Percentiles rank a stretch among this genome's conserved stretches.
phyloP scores from a whole-genome alignment of 2,888 invertebrate species.

The Limnephilus auricula region DNA sequence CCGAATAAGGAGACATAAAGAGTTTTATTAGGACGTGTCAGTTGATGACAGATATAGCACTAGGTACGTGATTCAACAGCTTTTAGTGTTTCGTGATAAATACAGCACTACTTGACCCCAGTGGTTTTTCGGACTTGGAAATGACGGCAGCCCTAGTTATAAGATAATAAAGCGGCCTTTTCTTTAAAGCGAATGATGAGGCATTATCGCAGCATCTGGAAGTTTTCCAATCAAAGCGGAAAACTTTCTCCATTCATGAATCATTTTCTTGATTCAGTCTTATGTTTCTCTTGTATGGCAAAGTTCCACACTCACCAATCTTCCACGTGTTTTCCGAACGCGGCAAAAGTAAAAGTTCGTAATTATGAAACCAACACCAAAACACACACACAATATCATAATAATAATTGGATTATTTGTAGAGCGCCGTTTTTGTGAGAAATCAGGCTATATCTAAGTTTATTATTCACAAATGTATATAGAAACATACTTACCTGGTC shows the following conservation, averaged over 20 bases:
- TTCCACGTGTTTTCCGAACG: neutral
- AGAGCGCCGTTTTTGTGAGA: too few species aligned
- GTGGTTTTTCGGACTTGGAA: neutral
- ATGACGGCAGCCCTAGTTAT: neutral
- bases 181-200: conserved; percentile 27
- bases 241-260: conserved; percentile 14
- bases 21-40: too few species aligned
- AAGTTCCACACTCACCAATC: neutral
- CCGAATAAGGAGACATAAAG: too few species aligned
- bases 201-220: neutral
- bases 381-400: neutral
- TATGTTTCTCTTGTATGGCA: neutral
- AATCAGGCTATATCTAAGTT: too few species aligned
- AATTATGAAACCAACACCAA: neutral
- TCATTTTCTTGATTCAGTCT: conserved; percentile 22
- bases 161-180: neutral
- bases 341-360: neutral
- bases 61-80: too few species aligned
- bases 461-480: too few species aligned
- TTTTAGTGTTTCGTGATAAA: neutral
- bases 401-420: too few species aligned
- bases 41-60: too few species aligned
- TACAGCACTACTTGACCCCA: neutral
- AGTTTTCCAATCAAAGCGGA: conserved; percentile 39
- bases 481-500: too few species aligned